Evolutionary conservation across 2,113 vertebrate species (phyloP), one percentile per base, ranked within the genome.

Genomic region (Prunella fulvescens): DNA sequence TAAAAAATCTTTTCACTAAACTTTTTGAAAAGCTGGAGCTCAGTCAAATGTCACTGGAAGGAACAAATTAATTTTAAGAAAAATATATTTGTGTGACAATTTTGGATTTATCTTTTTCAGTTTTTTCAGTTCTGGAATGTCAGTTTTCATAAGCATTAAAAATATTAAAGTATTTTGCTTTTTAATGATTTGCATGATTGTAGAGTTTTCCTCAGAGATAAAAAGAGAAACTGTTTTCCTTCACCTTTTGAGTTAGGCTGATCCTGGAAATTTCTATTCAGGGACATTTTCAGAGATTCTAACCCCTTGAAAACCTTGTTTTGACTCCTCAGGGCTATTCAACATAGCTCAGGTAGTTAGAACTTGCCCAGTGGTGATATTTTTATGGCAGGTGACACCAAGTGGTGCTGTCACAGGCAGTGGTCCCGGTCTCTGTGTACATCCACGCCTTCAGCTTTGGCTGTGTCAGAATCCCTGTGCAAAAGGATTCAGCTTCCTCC

Each of bases 371-470:
- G 6, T 18, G 7, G 19, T 20, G 29, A 17, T 17, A 31, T 62
- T 47, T 72, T 7, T 26, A 39, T 7, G 54, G 39, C 33, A 62
- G 47, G 6, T 70, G 50, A 66, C 82, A 57, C 28, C 10, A 40
- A 60, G 25, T 3, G 19, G 6, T 56, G 35, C n/a, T 58, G 3
- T 50, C 57, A 18, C 50, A 48, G 7, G 11, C 11, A 23, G 25
- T 1, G 15, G 4, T 77, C 20, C 35, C 5, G 5, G 58, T 62
- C 37, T 19, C 65, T 15, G 7, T 19, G 28, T 31, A 4, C 0
- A 0, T 9, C 7, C 9, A 11, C 8, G 10, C 2, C 8, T 33
- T 47, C 51, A 67, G 47, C 39, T 72, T 58, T 62, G 39, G 39
- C 25, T 60, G 5, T 19, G 26, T 3, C 57, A 91, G 39, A 8